Percentiles rank a stretch among this genome's conserved stretches.
phyloP scores from a whole-genome alignment of 2,888 invertebrate genomes.

The Cataglyphis cursor region DNA sequence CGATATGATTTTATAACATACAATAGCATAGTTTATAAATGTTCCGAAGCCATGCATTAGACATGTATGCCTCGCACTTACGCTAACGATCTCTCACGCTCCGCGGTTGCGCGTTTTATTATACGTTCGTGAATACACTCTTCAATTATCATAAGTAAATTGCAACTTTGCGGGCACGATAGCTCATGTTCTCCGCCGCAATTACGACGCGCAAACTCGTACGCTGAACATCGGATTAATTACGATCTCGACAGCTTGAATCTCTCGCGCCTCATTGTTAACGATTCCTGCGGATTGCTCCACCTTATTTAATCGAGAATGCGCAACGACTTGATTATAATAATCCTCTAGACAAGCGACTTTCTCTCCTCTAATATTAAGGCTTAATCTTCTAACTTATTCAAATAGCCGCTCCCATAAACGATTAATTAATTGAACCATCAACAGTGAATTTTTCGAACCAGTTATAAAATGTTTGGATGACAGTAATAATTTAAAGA shows the following conservation, averaged over 20 bases:
- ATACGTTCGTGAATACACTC: conserved; percentile 59
- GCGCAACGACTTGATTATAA: conserved; percentile 49
- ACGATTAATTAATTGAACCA: conserved; percentile 44
- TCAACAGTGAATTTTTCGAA: conserved; percentile 19
- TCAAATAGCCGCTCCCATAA: conserved; percentile 43
- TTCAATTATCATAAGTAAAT: conserved; percentile 65
- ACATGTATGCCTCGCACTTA: conserved; percentile 52
- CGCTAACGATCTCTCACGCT: conserved; percentile 59
- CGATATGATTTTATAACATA: conserved; percentile 8
- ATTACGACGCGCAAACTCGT: conserved; percentile 54
- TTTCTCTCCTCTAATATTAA: conserved; percentile 33
- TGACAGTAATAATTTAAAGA: background rate
- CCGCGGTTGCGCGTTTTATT: conserved; percentile 59
- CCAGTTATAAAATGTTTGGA: background rate
- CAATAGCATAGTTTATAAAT: conserved; percentile 33
- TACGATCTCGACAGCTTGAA: conserved; percentile 43
- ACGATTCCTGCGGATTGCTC: conserved; percentile 51
- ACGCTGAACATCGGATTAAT: conserved; percentile 57
- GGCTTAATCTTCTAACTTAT: conserved; percentile 46
- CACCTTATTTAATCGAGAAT: conserved; percentile 54
- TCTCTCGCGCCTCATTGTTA: conserved; percentile 51
- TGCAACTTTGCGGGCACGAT: conserved; percentile 57
- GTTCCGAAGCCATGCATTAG: conserved; percentile 37
- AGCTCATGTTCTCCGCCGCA: conserved; percentile 54
- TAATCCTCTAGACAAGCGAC: conserved; percentile 37